Evolutionary conservation across 2,888 invertebrate species (phyloP).

Genomic region (Mythimna lalbum): DNA sequence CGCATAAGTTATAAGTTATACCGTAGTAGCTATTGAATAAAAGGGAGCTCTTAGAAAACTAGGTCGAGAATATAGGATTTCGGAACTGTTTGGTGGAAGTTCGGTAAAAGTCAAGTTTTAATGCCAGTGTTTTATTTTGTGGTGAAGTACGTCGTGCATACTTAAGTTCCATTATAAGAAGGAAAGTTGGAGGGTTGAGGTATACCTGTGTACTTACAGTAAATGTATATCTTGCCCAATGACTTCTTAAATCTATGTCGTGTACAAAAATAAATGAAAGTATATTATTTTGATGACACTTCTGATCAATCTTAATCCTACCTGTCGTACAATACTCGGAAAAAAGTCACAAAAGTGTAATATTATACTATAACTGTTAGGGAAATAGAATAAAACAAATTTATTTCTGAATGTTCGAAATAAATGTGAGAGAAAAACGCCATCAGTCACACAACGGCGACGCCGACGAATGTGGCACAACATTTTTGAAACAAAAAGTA

Average conservation of each 20-base stretch:
- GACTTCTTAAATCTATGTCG: not conserved
- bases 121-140: conserved; percentile 24
- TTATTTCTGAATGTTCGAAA: not conserved
- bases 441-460: not conserved
- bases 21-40: conserved; percentile 44
- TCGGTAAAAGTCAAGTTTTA: conserved; percentile 33
- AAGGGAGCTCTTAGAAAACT: conserved; percentile 35
- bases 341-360: not conserved
- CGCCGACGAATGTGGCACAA: not conserved
- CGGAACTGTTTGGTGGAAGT: conserved; percentile 21
- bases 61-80: conserved; percentile 47
- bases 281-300: not conserved
- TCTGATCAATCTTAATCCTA: not conserved
- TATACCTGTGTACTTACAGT: not conserved
- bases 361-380: not conserved
- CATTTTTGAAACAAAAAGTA: conserved; percentile 13
- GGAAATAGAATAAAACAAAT: not conserved
- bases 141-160: conserved; percentile 4
- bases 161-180: not conserved
- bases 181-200: conserved; percentile 7
- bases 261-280: not conserved
- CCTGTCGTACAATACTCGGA: not conserved
- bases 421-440: not conserved
- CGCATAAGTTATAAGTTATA: conserved; percentile 31
- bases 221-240: not conserved